Base-by-base conservation (phyloP, 2,888 invertebrate genomes). In the Hirtodrosophila cameraria region DNA sequence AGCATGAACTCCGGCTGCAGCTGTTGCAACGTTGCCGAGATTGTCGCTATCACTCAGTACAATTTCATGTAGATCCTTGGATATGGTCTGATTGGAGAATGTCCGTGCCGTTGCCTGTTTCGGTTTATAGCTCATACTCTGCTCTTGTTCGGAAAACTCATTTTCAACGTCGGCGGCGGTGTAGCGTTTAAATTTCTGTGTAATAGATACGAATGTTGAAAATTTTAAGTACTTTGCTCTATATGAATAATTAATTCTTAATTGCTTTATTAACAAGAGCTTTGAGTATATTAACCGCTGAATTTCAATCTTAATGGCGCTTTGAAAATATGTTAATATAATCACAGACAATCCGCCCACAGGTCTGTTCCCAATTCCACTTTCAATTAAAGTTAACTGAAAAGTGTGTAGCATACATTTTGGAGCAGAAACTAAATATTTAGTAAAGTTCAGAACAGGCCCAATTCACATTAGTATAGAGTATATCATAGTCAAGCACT, bases 61-160 rank as follows among this genome's bases (percentile, higher is more conserved):
- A 48, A 87, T 85, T 57, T 89, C 90, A 20, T 90, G 87, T 20
- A 89, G 62, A 43, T 90, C 89, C 55, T 88, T 90, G 41, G 83
- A 85, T 53, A 90, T 85, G 6, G 88, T 89, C 76, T 89, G 89
- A 71, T 88, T 88, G 18, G 90, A 90, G 50, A 89, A 80, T 20
- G 88, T 90, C 33, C 88, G 77, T 9, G 79, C 83, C 2, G 88
- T 76, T 1, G 70, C 68, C 49, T 73, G 78, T 55, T 88, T 86
- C 52, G 75, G 83, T 38, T 82, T 86, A 39, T 84, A 88, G 7
- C 77, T 85, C 12, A 83, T 74, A 52, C 85, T 88, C 25, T 81
- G 77, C 41, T 91, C 90, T 64, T 88, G 88, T 60, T 90, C 91
- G 4, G 90, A 90, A 15, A 87, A 75, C 39, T 90, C 89, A 45